Evolutionary conservation across 2,113 vertebrate genomes (phyloP).

Genomic region (Oophaga pumilio): DNA sequence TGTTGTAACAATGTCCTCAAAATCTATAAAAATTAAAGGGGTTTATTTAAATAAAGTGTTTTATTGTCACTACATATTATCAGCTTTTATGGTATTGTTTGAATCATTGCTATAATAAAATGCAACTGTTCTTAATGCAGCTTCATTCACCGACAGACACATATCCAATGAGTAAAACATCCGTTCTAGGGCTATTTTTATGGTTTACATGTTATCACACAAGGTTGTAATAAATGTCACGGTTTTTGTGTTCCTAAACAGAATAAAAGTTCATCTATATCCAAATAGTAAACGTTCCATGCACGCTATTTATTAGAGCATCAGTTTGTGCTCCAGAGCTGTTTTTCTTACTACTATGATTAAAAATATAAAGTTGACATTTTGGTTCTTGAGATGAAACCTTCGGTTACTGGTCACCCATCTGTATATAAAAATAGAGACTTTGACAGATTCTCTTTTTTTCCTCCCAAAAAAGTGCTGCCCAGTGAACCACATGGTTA

Average conservation of each 20-base stretch:
- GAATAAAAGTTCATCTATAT: not conserved
- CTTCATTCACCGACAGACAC: not conserved
- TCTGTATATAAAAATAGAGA: too few relatives aligned
- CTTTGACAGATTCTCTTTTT: too few relatives aligned
- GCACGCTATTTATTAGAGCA: not conserved
- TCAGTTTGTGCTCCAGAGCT: not conserved
- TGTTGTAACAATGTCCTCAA: not conserved
- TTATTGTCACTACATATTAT: slow-evolving; percentile 3
- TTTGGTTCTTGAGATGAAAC: too few relatives aligned
- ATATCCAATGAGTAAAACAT: not conserved
- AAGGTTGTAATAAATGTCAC: not conserved
- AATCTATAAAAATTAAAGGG: not conserved
- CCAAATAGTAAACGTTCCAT: not conserved
- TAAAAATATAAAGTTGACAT: too few relatives aligned
- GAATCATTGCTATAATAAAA: not conserved
- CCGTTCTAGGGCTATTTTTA: not conserved
- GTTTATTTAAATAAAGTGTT: not conserved
- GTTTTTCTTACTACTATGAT: too few relatives aligned
- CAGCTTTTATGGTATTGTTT: slow-evolving; percentile 43
- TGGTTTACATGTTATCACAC: not conserved
- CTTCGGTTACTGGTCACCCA: too few relatives aligned
- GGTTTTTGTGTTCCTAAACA: not conserved
- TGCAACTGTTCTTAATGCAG: not conserved
- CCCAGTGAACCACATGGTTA: too few relatives aligned
- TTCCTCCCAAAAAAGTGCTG: too few relatives aligned